A percentile compares a stretch with the other conserved stretches of the same genome.
These are phyloP conservation scores for Dipodomys spectabilis DNA, from an alignment of 2,113 vertebrate species.

Conservation along the genomic window DNA sequence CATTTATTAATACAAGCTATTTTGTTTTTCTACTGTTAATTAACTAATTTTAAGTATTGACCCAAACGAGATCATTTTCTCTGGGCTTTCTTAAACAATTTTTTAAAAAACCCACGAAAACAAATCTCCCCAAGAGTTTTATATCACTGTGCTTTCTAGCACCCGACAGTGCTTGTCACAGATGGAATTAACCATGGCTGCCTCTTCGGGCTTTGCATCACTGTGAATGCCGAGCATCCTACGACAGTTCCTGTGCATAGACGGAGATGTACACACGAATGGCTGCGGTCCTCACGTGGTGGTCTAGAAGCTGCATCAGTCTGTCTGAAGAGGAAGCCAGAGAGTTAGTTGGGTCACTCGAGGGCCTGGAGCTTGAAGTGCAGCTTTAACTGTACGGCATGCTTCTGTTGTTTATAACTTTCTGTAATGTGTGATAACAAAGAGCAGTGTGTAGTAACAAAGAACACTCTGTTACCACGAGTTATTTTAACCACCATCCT, in stretches of 20 bases:
- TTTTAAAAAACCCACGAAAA: neutral
- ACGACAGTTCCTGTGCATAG: neutral
- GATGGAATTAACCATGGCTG: neutral
- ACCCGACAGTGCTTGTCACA: neutral
- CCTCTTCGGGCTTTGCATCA: neutral
- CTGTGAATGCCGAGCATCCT: neutral
- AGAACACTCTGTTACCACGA: slow-evolving; percentile 82
- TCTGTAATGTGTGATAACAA: slow-evolving; percentile 84
- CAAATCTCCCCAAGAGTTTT: neutral
- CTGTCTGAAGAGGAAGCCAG: slow-evolving; percentile 30
- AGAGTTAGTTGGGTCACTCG: slow-evolving; percentile 73
- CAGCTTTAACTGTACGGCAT: slow-evolving; percentile 59
- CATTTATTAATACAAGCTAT: neutral
- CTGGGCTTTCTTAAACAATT: neutral
- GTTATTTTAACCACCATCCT: slow-evolving; percentile 82
- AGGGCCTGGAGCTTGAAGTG: slow-evolving; percentile 60
- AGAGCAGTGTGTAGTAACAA: slow-evolving; percentile 83
- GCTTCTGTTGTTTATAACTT: slow-evolving; percentile 83
- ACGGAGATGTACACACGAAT: slow-evolving; percentile 38
- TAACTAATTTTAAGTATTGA: slow-evolving; percentile 27
- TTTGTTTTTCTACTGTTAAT: neutral
- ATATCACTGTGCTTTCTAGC: neutral
- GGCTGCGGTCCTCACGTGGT: neutral
- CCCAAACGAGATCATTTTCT: neutral
- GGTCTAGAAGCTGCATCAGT: slow-evolving; percentile 46